These are phyloP conservation scores for Flexamia atlantica DNA, from an alignment of 2,888 invertebrate species.

Conservation along the genomic window DNA sequence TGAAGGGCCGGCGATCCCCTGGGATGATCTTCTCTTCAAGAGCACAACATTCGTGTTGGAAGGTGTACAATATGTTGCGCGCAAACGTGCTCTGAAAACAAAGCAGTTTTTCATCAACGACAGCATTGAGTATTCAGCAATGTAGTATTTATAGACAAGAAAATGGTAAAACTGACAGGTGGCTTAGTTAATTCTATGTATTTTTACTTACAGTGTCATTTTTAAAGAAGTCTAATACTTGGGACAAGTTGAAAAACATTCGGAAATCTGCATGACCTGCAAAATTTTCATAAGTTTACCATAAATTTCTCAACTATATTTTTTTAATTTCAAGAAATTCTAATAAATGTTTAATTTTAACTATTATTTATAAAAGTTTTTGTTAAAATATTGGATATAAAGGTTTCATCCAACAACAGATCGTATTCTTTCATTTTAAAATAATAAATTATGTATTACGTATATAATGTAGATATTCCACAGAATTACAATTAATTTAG, in stretches of 20 bases:
- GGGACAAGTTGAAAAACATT: conserved; percentile 39
- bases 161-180: background rate
- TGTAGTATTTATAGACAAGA: background rate
- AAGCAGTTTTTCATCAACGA: background rate
- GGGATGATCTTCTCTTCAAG: conserved; percentile 8
- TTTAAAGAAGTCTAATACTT: conserved; percentile 8
- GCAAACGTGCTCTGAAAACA: conserved; percentile 7
- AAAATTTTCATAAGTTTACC: background rate
- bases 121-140: background rate
- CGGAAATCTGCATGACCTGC: conserved; percentile 29
- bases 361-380: background rate
- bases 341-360: background rate
- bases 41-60: conserved; percentile 30
- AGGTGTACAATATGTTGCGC: conserved; percentile 2
- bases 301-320: background rate
- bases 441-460: background rate
- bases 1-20: background rate
- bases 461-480: background rate
- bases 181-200: background rate
- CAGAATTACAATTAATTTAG: background rate
- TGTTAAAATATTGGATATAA: background rate
- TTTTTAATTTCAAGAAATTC: background rate
- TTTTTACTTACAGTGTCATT: conserved; percentile 35
- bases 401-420: too few relatives aligned
- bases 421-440: too few relatives aligned